Base-by-base conservation (phyloP, 2,888 invertebrate genomes). In the Sympetrum striolatum region DNA sequence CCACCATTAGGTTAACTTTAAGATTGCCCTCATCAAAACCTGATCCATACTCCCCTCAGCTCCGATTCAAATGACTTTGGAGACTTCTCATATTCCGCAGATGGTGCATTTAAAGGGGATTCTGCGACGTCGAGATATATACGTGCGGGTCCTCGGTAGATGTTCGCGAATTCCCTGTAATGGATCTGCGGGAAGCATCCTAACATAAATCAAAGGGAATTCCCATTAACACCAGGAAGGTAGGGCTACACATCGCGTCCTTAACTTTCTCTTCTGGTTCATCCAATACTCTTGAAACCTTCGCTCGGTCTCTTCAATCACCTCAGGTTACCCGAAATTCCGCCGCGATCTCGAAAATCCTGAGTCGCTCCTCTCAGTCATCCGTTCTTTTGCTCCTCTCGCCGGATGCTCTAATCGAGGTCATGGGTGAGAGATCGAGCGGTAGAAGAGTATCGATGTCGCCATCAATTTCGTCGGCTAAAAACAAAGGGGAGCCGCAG, bases 131-230 rank as follows among this genome's bases (percentile, higher is more conserved):
- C 44, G 18, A 53, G 18, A 53, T 53, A 3, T 53, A 53, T 53
- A 18, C 53, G 53, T 53, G 18, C 18, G 53, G 25, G 73, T 31
- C 31, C 73, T 25, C 31, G 31, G 18, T 25, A 73, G 73, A 73
- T 25, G 73, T 31, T 25, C 73, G n/a, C 73, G 73, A 25, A 25
- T n/a, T 14, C 5, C 86, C 15, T 35, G 53, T 86, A 86, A 86
- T 86, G 86, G 60, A 86, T 86, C 58, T 58, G 86, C 18, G 86
- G 86, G 58, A 8, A 37, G 86, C 18, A 60, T 58, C 58, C 86
- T 53, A 10, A 31, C 60, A 35, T 35, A 58, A 35, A 58, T 58
- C 86, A 53, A 60, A 25, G 60, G 58, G 86, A 86, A 86, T 86
- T 60, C 58, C 86, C 86, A 86, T 86, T 86, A 86, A 60, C 86